Percentiles rank a stretch among this genome's conserved stretches.
These are phyloP conservation scores for Portevinia maculata DNA, from an alignment of 2,888 invertebrate genomes.

Conservation along the genomic window DNA sequence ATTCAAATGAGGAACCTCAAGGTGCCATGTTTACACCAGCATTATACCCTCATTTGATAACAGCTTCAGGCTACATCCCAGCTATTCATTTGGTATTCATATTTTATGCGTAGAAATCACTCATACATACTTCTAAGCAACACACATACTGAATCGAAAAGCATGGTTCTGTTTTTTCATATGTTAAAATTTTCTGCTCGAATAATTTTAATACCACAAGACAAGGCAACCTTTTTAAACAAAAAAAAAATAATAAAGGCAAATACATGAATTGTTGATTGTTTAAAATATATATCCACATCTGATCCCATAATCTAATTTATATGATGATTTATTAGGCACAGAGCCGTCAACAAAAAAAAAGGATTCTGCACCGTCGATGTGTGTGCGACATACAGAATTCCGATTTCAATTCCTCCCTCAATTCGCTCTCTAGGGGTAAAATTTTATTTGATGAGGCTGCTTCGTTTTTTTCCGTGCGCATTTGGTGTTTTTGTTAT, in stretches of 20 bases:
- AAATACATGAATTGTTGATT: constrained; percentile 66
- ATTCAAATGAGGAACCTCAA: constrained; percentile 32
- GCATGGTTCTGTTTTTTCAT: constrained; percentile 13
- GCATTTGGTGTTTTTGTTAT: constrained; percentile 42
- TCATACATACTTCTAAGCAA: constrained; percentile 19
- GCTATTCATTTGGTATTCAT: constrained; percentile 63
- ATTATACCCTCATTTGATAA: constrained; percentile 63
- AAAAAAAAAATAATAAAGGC: constrained; percentile 21
- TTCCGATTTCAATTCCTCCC: constrained; percentile 40
- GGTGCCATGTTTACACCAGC: constrained; percentile 55
- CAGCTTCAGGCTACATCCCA: constrained; percentile 13
- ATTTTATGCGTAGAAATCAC: constrained; percentile 53
- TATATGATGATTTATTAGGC: constrained; percentile 72
- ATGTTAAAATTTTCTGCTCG: constrained; percentile 56
- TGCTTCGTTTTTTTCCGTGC: constrained; percentile 23
- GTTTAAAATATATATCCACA: constrained; percentile 67
- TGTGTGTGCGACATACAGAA: constrained; percentile 2
- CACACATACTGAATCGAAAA: not conserved
- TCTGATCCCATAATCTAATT: constrained; percentile 72
- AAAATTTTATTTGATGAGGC: constrained; percentile 59
- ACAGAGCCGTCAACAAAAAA: constrained; percentile 14
- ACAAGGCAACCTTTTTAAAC: constrained; percentile 9
- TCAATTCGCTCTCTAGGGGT: constrained; percentile 49
- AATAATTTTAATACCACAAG: constrained; percentile 61
- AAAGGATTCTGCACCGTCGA: constrained; percentile 39